These are phyloP conservation scores for Salvelinus fontinalis DNA, from an alignment of 2,113 vertebrate genomes.

Conservation along the genomic window DNA sequence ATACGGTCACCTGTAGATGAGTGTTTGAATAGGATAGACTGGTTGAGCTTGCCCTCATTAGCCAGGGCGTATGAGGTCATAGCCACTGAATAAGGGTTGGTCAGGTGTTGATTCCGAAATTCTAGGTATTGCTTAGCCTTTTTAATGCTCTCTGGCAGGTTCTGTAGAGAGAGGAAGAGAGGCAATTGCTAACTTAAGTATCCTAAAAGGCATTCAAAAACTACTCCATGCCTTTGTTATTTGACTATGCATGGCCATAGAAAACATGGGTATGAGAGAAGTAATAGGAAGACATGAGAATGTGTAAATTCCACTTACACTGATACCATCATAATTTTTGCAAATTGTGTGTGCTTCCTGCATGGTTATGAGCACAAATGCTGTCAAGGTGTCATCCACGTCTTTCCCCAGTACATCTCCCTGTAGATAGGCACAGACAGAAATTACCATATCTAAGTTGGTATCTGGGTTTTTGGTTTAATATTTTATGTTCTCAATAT, in stretches of 20 bases:
- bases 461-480: too few species aligned
- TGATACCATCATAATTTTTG: not conserved
- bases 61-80: slow-evolving; percentile 83
- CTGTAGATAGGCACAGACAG: too few species aligned
- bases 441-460: too few species aligned
- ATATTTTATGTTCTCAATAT: too few species aligned
- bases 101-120: slow-evolving; percentile 58
- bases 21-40: slow-evolving; percentile 50
- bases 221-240: too few species aligned
- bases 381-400: slow-evolving; percentile 80
- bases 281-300: too few species aligned
- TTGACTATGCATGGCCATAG: too few species aligned
- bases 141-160: slow-evolving; percentile 60
- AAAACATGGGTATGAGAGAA: too few species aligned
- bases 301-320: too few species aligned
- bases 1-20: too few species aligned
- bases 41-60: slow-evolving; percentile 54
- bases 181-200: too few species aligned
- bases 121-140: slow-evolving; percentile 73
- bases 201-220: too few species aligned
- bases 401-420: slow-evolving; percentile 64
- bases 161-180: slow-evolving; percentile 59
- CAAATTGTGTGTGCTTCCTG: slow-evolving; percentile 75
- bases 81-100: slow-evolving; percentile 81
- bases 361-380: slow-evolving; percentile 83